Evolutionary conservation across 2,113 vertebrate species (phyloP).

Genomic region (Tragulus kanchil): DNA sequence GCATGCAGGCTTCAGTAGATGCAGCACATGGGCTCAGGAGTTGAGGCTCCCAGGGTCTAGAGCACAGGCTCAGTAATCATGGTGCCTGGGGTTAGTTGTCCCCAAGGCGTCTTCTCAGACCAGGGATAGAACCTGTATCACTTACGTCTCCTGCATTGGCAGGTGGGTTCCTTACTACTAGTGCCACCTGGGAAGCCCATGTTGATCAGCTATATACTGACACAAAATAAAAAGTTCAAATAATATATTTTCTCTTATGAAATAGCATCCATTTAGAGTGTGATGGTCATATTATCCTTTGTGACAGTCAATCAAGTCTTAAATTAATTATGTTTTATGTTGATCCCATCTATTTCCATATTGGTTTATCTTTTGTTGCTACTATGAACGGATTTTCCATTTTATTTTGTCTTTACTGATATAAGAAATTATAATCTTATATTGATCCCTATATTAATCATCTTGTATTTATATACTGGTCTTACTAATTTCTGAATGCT

Average conservation of each 20-base stretch:
- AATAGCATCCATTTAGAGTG: conserved; percentile 9
- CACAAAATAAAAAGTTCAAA: no score
- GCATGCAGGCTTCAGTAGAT: neutral
- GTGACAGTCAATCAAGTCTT: neutral
- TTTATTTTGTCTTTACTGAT: conserved; percentile 21
- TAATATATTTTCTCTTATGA: neutral
- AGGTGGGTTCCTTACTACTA: neutral
- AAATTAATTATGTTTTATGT: neutral
- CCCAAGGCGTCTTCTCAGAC: neutral
- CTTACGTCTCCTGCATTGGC: neutral
- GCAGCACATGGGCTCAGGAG: neutral
- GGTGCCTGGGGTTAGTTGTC: neutral
- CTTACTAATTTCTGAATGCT: conserved; percentile 22
- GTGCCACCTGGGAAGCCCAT: neutral
- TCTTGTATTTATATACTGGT: neutral
- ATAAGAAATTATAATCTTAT: neutral
- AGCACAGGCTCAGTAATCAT: no score
- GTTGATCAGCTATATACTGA: neutral
- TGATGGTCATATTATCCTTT: neutral
- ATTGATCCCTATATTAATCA: neutral
- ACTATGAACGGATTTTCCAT: neutral
- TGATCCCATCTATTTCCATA: neutral
- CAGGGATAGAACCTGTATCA: neutral
- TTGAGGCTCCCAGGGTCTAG: neutral
- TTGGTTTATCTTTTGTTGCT: neutral